Percentiles rank a stretch among this genome's conserved stretches.
Conservation (phyloP, 2,797 vertebrate species). For the Tauraco hartlaubi region DNA sequence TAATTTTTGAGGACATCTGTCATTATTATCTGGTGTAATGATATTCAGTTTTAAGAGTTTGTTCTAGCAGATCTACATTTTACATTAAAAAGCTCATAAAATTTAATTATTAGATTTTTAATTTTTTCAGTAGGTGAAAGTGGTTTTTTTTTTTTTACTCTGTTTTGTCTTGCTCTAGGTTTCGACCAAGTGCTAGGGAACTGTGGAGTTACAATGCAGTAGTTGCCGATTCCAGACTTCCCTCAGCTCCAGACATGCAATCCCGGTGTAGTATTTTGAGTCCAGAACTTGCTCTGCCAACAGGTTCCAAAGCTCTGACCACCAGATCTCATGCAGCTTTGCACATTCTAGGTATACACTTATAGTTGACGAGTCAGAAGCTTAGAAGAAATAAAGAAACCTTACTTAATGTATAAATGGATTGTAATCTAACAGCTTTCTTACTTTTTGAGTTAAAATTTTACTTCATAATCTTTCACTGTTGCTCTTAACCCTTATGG, state of each 20-base stretch:
- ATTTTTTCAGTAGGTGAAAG: neutral
- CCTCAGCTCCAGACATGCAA: slow-evolving; percentile 91
- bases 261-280: slow-evolving; percentile 95
- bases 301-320: slow-evolving; percentile 93
- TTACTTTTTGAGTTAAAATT: neutral
- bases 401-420: neutral
- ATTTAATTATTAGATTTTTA: neutral
- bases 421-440: neutral
- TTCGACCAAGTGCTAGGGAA: slow-evolving; percentile 89
- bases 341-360: slow-evolving; percentile 92
- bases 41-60: neutral
- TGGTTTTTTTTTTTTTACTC: neutral
- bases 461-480: neutral
- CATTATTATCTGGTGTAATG: neutral
- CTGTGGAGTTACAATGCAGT: slow-evolving; percentile 99
- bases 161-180: slow-evolving; percentile 80
- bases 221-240: slow-evolving; percentile 95
- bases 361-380: neutral
- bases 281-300: slow-evolving; percentile 94
- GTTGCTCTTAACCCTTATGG: neutral
- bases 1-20: neutral
- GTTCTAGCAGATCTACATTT: neutral
- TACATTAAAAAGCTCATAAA: neutral
- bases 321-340: slow-evolving; percentile 97
- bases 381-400: neutral